Evolutionary conservation across 2,888 invertebrate species (phyloP).

Genomic region (Eristalis pertinax): DNA sequence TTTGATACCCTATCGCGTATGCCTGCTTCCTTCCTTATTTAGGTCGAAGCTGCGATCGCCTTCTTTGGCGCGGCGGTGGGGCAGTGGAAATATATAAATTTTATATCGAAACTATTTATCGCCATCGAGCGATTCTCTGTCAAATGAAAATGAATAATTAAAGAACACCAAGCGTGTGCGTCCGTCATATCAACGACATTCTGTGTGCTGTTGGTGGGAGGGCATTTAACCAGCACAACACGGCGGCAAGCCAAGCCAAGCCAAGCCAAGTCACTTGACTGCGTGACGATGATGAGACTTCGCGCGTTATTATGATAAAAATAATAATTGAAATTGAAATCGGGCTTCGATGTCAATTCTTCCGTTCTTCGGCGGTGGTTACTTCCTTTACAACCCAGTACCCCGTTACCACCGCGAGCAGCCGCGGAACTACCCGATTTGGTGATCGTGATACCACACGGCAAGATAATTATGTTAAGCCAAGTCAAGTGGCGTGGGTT

Average conservation of each 20-base stretch:
- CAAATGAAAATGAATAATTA: constrained; percentile 63
- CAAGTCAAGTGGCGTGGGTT: constrained; percentile 43
- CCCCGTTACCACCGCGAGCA: constrained; percentile 28
- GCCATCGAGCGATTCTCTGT: constrained; percentile 50
- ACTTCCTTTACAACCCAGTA: constrained; percentile 12
- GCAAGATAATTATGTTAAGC: constrained; percentile 47
- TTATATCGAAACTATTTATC: constrained; percentile 64
- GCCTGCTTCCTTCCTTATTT: constrained; percentile 71
- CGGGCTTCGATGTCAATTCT: constrained; percentile 55
- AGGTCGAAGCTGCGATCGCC: constrained; percentile 68
- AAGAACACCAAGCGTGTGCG: constrained; percentile 49
- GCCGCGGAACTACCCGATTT: constrained; percentile 69
- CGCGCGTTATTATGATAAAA: constrained; percentile 66
- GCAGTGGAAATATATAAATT: constrained; percentile 28
- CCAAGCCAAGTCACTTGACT: not conserved
- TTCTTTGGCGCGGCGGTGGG: constrained; percentile 58
- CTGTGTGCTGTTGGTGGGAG: constrained; percentile 1
- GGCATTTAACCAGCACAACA: not conserved
- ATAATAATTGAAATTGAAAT: constrained; percentile 64
- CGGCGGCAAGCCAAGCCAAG: too few relatives aligned
- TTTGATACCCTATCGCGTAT: constrained; percentile 55
- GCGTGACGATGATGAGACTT: constrained; percentile 44
- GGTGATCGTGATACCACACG: constrained; percentile 54
- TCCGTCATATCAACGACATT: constrained; percentile 49
- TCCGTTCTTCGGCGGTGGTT: constrained; percentile 46